A percentile compares a stretch with the other conserved stretches of the same genome.
These are phyloP conservation scores for Drosophila anceps DNA, from an alignment of 2,888 invertebrate species.

Conservation along the genomic window DNA sequence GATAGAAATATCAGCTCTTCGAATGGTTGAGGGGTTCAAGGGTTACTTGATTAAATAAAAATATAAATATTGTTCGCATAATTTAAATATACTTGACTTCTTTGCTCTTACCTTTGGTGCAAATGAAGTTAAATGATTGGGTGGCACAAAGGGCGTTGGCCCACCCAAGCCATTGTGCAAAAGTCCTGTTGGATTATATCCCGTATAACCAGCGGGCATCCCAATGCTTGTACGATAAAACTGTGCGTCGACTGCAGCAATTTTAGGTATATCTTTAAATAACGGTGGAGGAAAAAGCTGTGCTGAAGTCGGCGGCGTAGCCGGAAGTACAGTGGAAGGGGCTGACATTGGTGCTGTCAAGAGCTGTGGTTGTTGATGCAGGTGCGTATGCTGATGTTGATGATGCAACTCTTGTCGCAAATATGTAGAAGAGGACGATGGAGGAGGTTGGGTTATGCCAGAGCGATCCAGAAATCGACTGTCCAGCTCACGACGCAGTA, in stretches of 20 bases:
- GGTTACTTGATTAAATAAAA: no score
- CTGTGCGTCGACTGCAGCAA: conserved; percentile 91
- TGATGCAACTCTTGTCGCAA: conserved; percentile 95
- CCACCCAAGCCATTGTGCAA: conserved; percentile 92
- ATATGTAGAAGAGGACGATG: conserved; percentile 86
- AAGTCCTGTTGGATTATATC: conserved; percentile 90
- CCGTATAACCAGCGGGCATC: conserved; percentile 91
- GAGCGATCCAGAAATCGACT: conserved; percentile 95
- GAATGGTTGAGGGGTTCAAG: no score
- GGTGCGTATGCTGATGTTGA: conserved; percentile 96
- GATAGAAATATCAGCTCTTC: no score
- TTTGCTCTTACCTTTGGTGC: conserved; percentile 92
- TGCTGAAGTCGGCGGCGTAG: conserved; percentile 87
- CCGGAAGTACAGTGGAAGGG: conserved; percentile 85
- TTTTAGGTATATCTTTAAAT: conserved; percentile 95
- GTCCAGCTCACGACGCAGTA: conserved; percentile 95
- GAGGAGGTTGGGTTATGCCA: conserved; percentile 87
- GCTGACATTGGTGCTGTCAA: conserved; percentile 86
- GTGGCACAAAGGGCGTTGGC: conserved; percentile 94
- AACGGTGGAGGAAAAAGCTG: conserved; percentile 88
- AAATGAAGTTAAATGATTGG: conserved; percentile 93
- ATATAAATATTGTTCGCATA: background rate
- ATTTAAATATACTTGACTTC: background rate
- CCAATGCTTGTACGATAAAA: conserved; percentile 90
- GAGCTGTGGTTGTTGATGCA: conserved; percentile 94